Evolutionary conservation across 2,888 invertebrate species (phyloP), one percentile per base, ranked within the genome.

Genomic region (Amiota mariae): DNA sequence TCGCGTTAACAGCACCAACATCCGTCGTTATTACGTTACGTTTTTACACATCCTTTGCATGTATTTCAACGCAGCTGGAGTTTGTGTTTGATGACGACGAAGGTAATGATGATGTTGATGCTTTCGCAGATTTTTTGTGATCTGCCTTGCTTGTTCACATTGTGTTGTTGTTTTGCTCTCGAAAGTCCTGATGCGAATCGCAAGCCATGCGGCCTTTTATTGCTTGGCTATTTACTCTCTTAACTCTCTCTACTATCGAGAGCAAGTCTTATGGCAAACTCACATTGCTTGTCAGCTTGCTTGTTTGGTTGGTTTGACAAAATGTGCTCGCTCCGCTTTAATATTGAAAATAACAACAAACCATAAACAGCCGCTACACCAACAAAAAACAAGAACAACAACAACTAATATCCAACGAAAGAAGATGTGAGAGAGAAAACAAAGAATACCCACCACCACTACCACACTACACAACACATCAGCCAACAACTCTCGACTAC

Each of bases 21-120:
- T 57, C 10, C n/a, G 15, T n/a, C 15, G 15, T 11, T 56, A 12
- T 56, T 15, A 13, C 8, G 54, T 13, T 18, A 20, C 61, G 61
- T 24, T 20, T 61, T 61, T 36, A 36, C 36, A 24, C 3, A 63
- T 63, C 63, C 24, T 63, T 63, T 48, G 66, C 66, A 15, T 13
- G n/a, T 49, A 47, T 66, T 66, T 66, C n/a, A 46, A 18, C 47
- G 66, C 66, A 66, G 66, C 66, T 66, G 66, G 49, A 66, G 20
- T 66, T 15, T 18, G 36, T 36, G 36, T 66, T 48, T 54, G 54
- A 66, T 8, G 12, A 15, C 36, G 36, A 36, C 2, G 4, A 36
- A 36, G 36, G 36, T 6, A 36, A 36, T 36, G 36, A 36, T 36
- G 36, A 36, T 36, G 36, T 2, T 36, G 36, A 36, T 36, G 36